Conservation (phyloP, 2,797 vertebrate genomes). For the Luscinia megarhynchos region DNA sequence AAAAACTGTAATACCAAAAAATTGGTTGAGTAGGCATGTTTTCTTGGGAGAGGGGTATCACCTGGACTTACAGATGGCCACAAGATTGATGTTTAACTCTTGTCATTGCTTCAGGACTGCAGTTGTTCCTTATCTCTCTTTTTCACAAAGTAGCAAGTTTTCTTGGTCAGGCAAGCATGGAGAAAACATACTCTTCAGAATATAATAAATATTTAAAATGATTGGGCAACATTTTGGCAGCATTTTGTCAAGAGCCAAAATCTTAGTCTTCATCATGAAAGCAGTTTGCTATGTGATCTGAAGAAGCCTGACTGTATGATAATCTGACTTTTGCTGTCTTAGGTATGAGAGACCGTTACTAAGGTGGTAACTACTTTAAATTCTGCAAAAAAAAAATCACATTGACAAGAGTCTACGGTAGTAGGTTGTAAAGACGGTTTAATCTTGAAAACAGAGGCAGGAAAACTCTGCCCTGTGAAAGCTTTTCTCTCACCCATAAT, state of each 20-base stretch:
- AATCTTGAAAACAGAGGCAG: neutral
- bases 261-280: neutral
- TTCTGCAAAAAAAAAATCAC: neutral
- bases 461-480: neutral
- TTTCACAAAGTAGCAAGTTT: neutral
- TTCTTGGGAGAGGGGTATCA: neutral
- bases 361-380: neutral
- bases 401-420: neutral
- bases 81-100: neutral
- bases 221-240: neutral
- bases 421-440: neutral
- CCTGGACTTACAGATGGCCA: neutral
- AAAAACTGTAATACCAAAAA: neutral
- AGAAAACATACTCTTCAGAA: neutral
- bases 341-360: neutral
- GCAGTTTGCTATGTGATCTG: neutral
- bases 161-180: neutral
- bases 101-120: neutral
- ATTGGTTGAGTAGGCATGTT: neutral
- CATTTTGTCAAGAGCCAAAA: neutral
- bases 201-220: neutral
- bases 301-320: neutral
- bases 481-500: neutral
- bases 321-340: neutral
- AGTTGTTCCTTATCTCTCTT: neutral